These are phyloP conservation scores for Pteronotus mesoamericanus DNA, from an alignment of 2,797 vertebrate species.

Conservation along the genomic window DNA sequence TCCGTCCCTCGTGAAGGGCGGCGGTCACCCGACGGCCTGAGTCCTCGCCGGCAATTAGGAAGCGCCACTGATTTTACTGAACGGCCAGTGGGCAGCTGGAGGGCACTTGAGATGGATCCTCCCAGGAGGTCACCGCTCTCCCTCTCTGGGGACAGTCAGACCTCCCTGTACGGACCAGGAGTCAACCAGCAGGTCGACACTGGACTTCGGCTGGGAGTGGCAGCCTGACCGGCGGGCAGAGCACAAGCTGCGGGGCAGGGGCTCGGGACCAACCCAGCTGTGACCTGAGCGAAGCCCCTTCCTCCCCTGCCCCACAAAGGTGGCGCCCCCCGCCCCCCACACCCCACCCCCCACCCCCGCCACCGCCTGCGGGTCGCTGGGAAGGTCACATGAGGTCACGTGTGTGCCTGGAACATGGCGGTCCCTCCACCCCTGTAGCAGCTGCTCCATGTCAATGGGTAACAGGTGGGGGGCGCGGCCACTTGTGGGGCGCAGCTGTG, in stretches of 20 bases:
- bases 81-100: background rate
- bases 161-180: accelerated
- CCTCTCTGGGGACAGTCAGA: background rate
- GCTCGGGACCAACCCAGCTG: accelerated
- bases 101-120: background rate
- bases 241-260: accelerated
- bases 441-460: background rate
- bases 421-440: accelerated
- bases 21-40: background rate
- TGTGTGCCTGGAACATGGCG: accelerated
- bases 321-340: accelerated
- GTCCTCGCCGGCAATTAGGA: background rate
- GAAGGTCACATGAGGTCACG: accelerated
- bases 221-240: accelerated
- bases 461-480: accelerated
- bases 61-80: background rate
- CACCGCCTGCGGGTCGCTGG: accelerated
- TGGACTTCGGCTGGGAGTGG: accelerated
- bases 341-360: too few species aligned
- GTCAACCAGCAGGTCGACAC: too few species aligned
- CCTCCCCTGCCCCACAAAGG: background rate
- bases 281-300: background rate
- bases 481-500: background rate
- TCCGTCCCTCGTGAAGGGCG: background rate
- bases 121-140: accelerated